Evolutionary conservation across 2,113 vertebrate genomes (phyloP).

Genomic region (Eubucco bourcierii): DNA sequence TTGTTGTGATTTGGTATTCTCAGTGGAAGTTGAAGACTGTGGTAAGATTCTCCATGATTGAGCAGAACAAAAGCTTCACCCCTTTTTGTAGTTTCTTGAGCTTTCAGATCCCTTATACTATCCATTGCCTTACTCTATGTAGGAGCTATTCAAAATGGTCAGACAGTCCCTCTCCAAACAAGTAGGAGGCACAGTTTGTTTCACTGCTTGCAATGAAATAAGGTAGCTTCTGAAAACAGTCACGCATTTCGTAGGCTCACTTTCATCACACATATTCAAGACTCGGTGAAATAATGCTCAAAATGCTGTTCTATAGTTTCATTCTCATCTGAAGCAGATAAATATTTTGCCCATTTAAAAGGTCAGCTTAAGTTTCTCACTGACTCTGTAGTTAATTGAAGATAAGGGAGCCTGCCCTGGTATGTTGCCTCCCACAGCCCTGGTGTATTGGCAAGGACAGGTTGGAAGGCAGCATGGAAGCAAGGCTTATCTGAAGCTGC

Average conservation of each 20-base stretch:
- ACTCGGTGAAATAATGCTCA: neutral
- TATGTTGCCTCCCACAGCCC: neutral
- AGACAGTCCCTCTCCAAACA: neutral
- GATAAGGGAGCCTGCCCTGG: neutral
- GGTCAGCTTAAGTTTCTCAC: neutral
- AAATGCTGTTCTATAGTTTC: neutral
- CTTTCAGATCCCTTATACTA: neutral
- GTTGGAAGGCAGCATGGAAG: neutral
- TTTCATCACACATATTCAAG: neutral
- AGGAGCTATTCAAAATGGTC: neutral
- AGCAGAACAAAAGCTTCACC: neutral
- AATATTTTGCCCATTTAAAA: neutral
- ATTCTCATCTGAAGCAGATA: neutral
- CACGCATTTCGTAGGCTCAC: neutral
- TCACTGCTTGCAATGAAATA: neutral
- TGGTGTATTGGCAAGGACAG: neutral
- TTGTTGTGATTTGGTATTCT: neutral
- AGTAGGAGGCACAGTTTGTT: neutral
- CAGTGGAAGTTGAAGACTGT: neutral
- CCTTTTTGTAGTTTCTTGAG: neutral
- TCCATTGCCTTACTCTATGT: neutral
- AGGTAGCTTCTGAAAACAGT: neutral
- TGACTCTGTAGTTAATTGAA: neutral
- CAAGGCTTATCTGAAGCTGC: neutral
- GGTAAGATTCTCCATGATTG: neutral